phyloP scores from a whole-genome alignment of 2,113 vertebrate genomes.

The Heterocephalus glaber region DNA sequence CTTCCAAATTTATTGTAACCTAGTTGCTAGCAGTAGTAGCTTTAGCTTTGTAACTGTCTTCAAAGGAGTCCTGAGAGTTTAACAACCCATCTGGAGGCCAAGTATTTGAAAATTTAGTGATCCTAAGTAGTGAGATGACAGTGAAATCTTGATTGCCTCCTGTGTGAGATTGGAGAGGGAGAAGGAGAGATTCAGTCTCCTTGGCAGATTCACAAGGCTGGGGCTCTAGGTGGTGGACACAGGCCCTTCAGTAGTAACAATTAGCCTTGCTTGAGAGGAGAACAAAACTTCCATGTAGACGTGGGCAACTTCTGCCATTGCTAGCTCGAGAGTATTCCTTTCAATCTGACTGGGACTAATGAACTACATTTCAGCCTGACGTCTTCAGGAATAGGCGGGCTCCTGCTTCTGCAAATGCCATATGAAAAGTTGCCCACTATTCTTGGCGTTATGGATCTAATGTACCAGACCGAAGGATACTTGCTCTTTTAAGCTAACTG shows the following conservation, averaged over 20 bases:
- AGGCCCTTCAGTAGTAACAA: neutral
- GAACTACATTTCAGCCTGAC: neutral
- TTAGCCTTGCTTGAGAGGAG: neutral
- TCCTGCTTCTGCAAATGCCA: conserved; percentile 6
- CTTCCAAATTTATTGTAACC: neutral
- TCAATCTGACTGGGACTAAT: neutral
- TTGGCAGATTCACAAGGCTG: neutral
- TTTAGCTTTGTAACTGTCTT: neutral
- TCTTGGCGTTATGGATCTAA: conserved; percentile 13
- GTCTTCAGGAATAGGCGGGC: conserved; percentile 20
- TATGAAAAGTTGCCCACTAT: conserved; percentile 21
- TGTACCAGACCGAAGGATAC: conserved; percentile 24
- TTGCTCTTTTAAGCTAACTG: conserved; percentile 51
- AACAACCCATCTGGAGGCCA: neutral
- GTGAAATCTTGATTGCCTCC: neutral
- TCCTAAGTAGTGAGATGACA: neutral
- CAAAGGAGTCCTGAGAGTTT: neutral
- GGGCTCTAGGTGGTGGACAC: neutral
- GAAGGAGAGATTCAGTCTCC: neutral
- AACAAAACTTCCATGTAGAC: neutral
- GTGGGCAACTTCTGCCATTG: neutral
- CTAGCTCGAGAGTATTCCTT: neutral
- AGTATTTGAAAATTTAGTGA: conserved; percentile 3
- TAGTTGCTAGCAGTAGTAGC: neutral
- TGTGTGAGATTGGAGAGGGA: neutral